These are phyloP conservation scores for Tyrophagus putrescentiae DNA, from an alignment of 1,140 invertebrate species.

Conservation along the genomic window DNA sequence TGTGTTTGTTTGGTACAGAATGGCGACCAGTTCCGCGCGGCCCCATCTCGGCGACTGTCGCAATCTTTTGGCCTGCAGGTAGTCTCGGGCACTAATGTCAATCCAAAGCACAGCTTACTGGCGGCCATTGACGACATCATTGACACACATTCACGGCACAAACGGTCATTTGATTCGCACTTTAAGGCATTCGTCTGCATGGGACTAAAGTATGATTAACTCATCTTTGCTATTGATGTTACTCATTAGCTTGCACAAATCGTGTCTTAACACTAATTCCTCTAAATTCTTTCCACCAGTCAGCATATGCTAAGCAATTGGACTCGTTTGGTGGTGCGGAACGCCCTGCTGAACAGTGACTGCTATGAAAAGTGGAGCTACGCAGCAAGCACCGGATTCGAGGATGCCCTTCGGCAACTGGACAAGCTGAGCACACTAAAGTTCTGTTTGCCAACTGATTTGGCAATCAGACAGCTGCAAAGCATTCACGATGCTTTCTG, in stretches of 20 bases:
- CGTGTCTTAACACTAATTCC: constrained; percentile 10
- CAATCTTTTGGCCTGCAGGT: constrained; percentile 95
- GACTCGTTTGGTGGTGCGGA: constrained; percentile 81
- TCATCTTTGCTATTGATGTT: constrained; percentile 14
- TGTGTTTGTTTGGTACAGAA: constrained; percentile 38
- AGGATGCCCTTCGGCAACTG: constrained; percentile 77
- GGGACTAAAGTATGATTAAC: constrained; percentile 61
- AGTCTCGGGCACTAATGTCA: constrained; percentile 62
- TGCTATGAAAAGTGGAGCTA: constrained; percentile 92
- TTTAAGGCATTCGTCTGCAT: constrained; percentile 96
- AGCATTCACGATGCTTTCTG: constrained; percentile 94
- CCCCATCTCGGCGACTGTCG: constrained; percentile 84
- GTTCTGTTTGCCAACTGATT: constrained; percentile 84
- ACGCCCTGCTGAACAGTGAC: constrained; percentile 65
- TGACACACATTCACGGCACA: constrained; percentile 72
- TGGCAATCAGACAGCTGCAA: constrained; percentile 86
- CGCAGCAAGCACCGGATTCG: constrained; percentile 85
- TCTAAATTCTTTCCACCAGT: constrained; percentile 40
- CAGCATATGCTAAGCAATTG: constrained; percentile 76
- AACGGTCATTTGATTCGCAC: constrained; percentile 84
- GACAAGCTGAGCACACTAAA: constrained; percentile 68
- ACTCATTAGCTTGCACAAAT: constrained; percentile 1
- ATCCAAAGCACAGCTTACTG: constrained; percentile 79
- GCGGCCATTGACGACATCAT: constrained; percentile 83
- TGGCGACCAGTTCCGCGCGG: constrained; percentile 79